Evolutionary conservation across 2,797 vertebrate genomes (phyloP), one percentile per base, ranked within the genome.

Genomic region (Clarias pachynema): DNA sequence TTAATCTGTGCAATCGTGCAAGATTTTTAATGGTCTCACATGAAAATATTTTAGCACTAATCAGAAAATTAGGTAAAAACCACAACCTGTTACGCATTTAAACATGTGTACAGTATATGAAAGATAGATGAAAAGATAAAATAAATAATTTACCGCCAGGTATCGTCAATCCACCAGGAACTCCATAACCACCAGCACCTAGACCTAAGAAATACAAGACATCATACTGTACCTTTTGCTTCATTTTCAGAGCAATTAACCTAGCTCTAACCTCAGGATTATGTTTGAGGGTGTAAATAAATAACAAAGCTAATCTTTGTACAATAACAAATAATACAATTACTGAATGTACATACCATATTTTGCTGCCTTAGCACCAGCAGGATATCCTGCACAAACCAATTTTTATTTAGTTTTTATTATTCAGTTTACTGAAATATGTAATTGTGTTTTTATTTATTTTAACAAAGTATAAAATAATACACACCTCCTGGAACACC

Each of bases 71-170:
- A 3, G 40, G 16, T 73, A 10, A 44, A 12, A 74, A 53, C 15
- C 44, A 15, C 14, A 53, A 18, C 44, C n/a, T 26, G 1, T 53
- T 29, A 5, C 49, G 63, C 37, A 49, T 80, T 9, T 65, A 8
- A 65, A 65, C 15, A 49, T 44, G 34, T 63, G 20, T 62, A 20
- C 57, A 40, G 29, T 60, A 22, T 34, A 40, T 62, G 24, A 63
- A 62, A 34, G 9, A 77, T 44, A n/a, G n/a, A n/a, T n/a, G n/a
- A n/a, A n/a, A n/a, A n/a, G n/a, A n/a, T n/a, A n/a, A n/a, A n/a
- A n/a, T n/a, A n/a, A n/a, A n/a, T n/a, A n/a, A n/a, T 40, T 44
- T 79, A 79, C 77, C 57, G 9, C 74, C 31, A 78, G 75, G 75
- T 78, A 60, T 24, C 0, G 9, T 34, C 14, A 79, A 37, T 62